Evolutionary conservation across 2,113 vertebrate genomes (phyloP).

Genomic region (Mastomys natalensis): DNA sequence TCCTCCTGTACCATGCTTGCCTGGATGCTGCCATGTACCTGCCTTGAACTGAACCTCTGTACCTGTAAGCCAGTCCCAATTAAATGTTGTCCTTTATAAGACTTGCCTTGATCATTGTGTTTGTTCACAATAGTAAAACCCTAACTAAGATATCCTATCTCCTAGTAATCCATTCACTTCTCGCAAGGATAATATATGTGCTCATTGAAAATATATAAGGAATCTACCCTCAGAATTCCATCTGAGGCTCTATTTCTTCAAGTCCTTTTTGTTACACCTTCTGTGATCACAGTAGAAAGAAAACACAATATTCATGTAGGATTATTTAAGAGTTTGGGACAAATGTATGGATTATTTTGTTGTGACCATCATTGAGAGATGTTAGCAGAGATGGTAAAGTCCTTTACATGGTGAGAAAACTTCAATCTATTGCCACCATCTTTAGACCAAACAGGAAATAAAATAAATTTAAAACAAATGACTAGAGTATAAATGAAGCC

Average conservation of each 20-base stretch:
- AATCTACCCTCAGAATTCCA: neutral
- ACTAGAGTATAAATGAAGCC: neutral
- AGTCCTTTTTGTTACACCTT: neutral
- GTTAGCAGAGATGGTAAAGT: neutral
- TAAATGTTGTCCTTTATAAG: too few relatives aligned
- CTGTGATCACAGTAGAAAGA: slow-evolving; percentile 5
- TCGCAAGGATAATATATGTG: neutral
- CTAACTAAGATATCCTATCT: neutral
- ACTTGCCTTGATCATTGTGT: too few relatives aligned
- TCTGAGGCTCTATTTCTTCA: neutral
- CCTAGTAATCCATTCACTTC: neutral
- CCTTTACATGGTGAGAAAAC: neutral
- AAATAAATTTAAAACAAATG: neutral
- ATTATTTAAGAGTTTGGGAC: neutral
- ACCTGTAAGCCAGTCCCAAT: too few relatives aligned
- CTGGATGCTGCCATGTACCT: too few relatives aligned
- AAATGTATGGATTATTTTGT: neutral
- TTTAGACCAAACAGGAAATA: neutral
- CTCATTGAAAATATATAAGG: neutral
- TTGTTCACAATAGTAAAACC: too few relatives aligned
- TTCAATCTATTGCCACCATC: neutral
- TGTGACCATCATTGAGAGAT: neutral
- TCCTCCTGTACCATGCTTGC: too few relatives aligned
- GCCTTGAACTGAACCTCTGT: too few relatives aligned
- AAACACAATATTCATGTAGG: neutral